Evolutionary conservation across 2,113 vertebrate genomes (phyloP).

Genomic region (Balaeniceps rex): DNA sequence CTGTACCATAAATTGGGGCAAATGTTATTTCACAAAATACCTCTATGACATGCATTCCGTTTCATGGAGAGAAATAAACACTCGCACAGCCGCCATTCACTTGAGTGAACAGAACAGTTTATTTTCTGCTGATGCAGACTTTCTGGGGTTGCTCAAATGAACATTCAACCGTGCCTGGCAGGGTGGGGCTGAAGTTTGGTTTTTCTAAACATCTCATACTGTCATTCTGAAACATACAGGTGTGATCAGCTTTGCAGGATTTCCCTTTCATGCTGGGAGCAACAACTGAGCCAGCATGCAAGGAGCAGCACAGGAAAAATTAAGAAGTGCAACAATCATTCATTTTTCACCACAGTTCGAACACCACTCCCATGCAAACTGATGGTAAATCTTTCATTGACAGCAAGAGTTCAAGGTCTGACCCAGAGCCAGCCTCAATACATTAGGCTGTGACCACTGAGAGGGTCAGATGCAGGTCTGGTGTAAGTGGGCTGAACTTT

Average conservation of each 20-base stretch:
- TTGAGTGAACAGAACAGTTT: background rate
- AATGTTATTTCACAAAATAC: background rate
- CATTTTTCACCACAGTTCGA: background rate
- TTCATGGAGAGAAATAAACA: background rate
- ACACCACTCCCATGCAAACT: background rate
- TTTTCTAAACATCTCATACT: conserved; percentile 10
- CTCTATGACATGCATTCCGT: background rate
- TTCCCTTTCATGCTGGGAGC: conserved; percentile 41
- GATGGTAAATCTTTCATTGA: background rate
- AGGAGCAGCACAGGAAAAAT: background rate
- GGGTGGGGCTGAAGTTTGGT: conserved; percentile 50
- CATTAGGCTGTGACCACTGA: background rate
- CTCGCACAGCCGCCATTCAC: background rate
- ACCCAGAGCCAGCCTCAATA: background rate
- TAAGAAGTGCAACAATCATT: background rate
- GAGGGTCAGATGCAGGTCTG: background rate
- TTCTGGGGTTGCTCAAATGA: background rate
- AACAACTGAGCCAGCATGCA: background rate
- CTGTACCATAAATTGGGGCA: background rate
- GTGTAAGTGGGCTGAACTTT: background rate
- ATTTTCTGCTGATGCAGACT: conserved; percentile 5
- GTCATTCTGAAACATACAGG: conserved; percentile 36
- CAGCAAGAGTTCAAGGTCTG: background rate
- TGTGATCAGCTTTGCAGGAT: conserved; percentile 24
- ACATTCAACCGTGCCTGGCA: background rate